Conservation (phyloP, 2,888 invertebrate species). For the Bellardia pandia region DNA sequence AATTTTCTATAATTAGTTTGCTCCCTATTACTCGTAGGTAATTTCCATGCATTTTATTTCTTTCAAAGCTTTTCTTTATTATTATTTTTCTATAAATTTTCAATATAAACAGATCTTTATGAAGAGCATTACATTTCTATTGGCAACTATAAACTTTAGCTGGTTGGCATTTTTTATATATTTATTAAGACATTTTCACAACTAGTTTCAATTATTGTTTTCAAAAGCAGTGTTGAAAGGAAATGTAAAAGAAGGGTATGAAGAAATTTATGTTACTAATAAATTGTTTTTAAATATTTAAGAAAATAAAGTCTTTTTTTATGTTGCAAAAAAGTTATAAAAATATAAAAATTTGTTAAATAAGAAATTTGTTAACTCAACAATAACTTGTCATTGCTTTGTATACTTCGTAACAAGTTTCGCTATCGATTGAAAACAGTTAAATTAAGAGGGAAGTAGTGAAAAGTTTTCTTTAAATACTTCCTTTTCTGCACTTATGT, state of each 20-base stretch:
- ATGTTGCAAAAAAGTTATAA: background rate
- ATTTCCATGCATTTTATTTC: background rate
- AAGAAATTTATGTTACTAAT: background rate
- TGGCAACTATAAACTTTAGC: conserved; percentile 39
- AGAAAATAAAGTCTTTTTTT: background rate
- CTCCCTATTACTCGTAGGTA: background rate
- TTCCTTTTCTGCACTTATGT: too few relatives aligned
- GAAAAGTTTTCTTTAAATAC: too few relatives aligned
- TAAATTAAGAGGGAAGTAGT: too few relatives aligned
- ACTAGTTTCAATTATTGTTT: background rate
- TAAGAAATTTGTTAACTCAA: too few relatives aligned
- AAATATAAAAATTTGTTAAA: too few relatives aligned
- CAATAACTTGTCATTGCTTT: too few relatives aligned
- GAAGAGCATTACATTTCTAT: conserved; percentile 6
- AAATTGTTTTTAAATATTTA: background rate
- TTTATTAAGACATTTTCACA: conserved; percentile 21
- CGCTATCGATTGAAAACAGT: too few relatives aligned
- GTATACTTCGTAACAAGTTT: too few relatives aligned
- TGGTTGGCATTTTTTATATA: conserved; percentile 5
- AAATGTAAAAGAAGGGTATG: background rate
- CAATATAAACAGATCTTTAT: conserved; percentile 15
- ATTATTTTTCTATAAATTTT: conserved; percentile 17
- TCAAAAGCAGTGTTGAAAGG: background rate
- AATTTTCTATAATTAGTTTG: background rate
- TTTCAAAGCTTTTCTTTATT: background rate